These are phyloP conservation scores for Microctonus brassicae DNA, from an alignment of 2,888 invertebrate genomes.

Conservation along the genomic window DNA sequence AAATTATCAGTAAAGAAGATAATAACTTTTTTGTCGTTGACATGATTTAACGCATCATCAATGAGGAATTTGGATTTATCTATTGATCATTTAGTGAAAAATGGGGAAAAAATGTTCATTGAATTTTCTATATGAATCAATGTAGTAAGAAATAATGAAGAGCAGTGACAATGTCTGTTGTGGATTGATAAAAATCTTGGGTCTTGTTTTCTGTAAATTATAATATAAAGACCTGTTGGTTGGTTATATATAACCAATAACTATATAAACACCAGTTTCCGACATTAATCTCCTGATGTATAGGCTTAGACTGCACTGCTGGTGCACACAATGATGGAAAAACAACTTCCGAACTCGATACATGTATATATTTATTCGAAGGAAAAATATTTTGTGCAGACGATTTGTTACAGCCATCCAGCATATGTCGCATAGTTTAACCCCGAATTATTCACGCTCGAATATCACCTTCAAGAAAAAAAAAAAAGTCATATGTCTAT, in stretches of 20 bases:
- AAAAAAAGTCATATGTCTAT: no score
- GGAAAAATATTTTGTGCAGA: constrained; percentile 3
- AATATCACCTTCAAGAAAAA: constrained; percentile 12
- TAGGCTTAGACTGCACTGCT: no score
- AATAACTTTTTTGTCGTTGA: not conserved
- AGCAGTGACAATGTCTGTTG: not conserved
- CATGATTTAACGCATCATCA: not conserved
- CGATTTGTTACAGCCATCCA: not conserved
- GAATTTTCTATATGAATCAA: not conserved
- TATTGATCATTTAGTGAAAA: not conserved
- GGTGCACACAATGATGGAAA: not conserved
- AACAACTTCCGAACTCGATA: not conserved
- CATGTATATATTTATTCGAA: no score
- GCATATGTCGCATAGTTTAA: not conserved
- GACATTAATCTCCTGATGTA: no score
- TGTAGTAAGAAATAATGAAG: constrained; percentile 4
- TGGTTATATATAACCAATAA: no score
- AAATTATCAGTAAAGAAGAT: not conserved
- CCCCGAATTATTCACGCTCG: not conserved
- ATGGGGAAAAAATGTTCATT: not conserved
- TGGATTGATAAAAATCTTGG: constrained; percentile 19
- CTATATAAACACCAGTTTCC: no score
- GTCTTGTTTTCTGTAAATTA: not conserved
- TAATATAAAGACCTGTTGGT: not conserved
- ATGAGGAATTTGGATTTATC: not conserved